Evolutionary conservation across 2,888 invertebrate species (phyloP).

Genomic region (Zygothrica quintamaculata): DNA sequence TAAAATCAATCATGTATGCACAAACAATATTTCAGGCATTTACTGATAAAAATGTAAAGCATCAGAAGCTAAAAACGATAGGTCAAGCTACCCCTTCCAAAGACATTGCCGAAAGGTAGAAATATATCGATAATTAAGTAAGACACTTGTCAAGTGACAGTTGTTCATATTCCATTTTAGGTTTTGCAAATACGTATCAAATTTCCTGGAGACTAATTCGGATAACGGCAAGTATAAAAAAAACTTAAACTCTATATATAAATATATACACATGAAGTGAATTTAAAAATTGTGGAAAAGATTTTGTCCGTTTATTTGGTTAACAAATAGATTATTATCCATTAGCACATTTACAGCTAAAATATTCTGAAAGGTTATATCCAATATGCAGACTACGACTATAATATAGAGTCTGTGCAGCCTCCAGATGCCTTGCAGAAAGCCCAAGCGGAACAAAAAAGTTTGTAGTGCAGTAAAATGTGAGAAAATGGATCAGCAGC

Average conservation of each 20-base stretch:
- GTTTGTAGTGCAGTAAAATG: conserved; percentile 40
- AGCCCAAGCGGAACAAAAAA: conserved; percentile 32
- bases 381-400: conserved; percentile 46
- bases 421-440: conserved; percentile 61
- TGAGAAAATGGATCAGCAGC: no score
- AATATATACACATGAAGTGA: no score
- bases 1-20: no score
- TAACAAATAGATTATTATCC: conserved; percentile 58
- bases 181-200: conserved; percentile 66
- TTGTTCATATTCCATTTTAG: conserved; percentile 46
- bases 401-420: conserved; percentile 50
- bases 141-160: background rate
- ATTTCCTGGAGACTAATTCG: conserved; percentile 66
- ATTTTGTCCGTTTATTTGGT: conserved; percentile 34
- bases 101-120: conserved; percentile 58
- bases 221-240: conserved; percentile 72
- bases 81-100: conserved; percentile 71
- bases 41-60: conserved; percentile 55
- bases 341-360: conserved; percentile 50
- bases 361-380: conserved; percentile 64
- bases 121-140: conserved; percentile 15
- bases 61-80: conserved; percentile 78
- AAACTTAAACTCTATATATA: background rate
- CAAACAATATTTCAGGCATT: conserved; percentile 72
- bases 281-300: conserved; percentile 59